Percentiles rank a stretch among this genome's conserved stretches.
Conservation (phyloP, 2,113 vertebrate species). For the Eulemur macaco region DNA sequence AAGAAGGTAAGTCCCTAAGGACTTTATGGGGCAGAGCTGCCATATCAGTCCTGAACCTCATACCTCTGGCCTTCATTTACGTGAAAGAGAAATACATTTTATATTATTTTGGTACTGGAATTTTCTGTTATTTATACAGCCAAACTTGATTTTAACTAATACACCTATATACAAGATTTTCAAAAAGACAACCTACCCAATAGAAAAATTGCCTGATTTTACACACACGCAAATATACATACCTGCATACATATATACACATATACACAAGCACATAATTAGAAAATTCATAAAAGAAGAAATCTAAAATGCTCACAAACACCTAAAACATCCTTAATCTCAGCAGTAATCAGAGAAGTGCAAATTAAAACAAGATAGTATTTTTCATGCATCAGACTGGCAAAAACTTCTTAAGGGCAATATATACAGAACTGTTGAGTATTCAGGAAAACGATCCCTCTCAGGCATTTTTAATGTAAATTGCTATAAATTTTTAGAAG, state of each 20-base stretch:
- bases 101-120: not conserved
- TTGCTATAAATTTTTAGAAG: conserved; percentile 2
- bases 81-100: conserved; percentile 1
- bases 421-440: not conserved
- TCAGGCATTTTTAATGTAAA: conserved; percentile 36
- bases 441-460: not conserved
- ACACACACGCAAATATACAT: not conserved
- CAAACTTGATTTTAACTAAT: conserved; percentile 36
- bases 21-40: not conserved
- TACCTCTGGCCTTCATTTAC: not conserved
- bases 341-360: conserved; percentile 7
- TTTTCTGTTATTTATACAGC: conserved; percentile 21
- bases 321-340: conserved; percentile 16
- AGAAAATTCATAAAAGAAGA: conserved; percentile 28
- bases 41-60: not conserved
- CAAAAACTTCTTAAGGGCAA: conserved; percentile 29
- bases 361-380: conserved; percentile 19
- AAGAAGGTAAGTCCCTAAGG: not conserved
- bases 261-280: not conserved
- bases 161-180: not conserved
- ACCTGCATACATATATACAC: not conserved
- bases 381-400: conserved; percentile 4
- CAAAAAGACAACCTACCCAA: conserved; percentile 6
- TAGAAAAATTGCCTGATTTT: not conserved
- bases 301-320: conserved; percentile 36